Evolutionary conservation across 2,797 vertebrate genomes (phyloP).

Genomic region (Lagocephalus sceleratus): DNA sequence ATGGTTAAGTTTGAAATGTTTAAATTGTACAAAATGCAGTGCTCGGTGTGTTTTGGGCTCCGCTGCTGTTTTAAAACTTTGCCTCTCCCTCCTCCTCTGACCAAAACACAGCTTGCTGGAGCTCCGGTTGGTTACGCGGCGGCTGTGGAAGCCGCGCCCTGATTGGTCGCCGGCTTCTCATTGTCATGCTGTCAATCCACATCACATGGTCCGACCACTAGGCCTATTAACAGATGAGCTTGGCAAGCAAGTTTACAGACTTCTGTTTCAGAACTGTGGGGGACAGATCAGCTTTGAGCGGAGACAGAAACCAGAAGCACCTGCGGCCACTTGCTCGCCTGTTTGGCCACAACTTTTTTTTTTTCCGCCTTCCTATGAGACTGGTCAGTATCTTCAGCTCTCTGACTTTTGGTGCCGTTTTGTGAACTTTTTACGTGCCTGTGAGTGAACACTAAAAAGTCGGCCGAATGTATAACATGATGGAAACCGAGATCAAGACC

Average conservation of each 20-base stretch:
- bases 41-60: conserved; percentile 15
- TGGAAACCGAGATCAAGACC: conserved; percentile 94
- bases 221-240: conserved; percentile 79
- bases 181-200: conserved; percentile 88
- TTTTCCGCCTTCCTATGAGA: conserved; percentile 34
- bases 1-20: conserved; percentile 1
- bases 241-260: conserved; percentile 76
- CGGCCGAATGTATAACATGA: conserved; percentile 91
- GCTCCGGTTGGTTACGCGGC: conserved; percentile 48
- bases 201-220: conserved; percentile 74
- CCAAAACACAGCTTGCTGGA: conserved; percentile 53
- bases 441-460: conserved; percentile 55
- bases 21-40: conserved; percentile 8
- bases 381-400: conserved; percentile 64
- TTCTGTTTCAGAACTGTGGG: conserved; percentile 62
- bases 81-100: conserved; percentile 48
- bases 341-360: conserved; percentile 52
- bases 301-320: conserved; percentile 49
- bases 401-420: conserved; percentile 49
- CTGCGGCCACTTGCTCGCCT: conserved; percentile 37
- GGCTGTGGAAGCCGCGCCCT: conserved; percentile 59
- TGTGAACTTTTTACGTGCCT: conserved; percentile 45
- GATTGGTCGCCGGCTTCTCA: conserved; percentile 84
- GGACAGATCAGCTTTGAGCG: conserved; percentile 54
- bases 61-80: conserved; percentile 56